These are phyloP conservation scores for Protosalanx chinensis DNA, from an alignment of 2,797 vertebrate genomes.

Conservation along the genomic window DNA sequence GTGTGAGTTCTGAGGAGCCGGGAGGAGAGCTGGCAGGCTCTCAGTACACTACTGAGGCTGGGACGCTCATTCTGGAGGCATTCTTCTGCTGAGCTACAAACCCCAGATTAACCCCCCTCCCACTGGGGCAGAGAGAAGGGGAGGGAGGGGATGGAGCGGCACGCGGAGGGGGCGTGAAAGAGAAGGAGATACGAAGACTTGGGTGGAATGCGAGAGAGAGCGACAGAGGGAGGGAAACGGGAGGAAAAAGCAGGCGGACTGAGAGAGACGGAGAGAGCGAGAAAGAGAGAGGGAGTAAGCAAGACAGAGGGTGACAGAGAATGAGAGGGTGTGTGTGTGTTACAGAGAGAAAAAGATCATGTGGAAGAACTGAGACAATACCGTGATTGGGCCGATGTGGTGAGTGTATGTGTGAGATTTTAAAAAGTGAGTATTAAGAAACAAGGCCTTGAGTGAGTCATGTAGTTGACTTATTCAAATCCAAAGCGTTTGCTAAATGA, in stretches of 20 bases:
- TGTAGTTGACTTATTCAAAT: constrained; percentile 2
- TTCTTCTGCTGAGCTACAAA: constrained; percentile 17
- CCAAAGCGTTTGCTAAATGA: no score
- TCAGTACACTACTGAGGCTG: not conserved
- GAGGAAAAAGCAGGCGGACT: not conserved
- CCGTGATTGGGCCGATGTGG: not conserved
- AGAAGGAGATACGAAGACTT: not conserved
- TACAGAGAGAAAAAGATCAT: not conserved
- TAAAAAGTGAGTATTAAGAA: no score
- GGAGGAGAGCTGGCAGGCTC: no score
- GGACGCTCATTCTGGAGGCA: constrained; percentile 20
- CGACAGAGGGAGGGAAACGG: not conserved
- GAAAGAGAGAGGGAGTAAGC: not conserved
- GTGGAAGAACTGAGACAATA: not conserved
- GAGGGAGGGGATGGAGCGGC: no score
- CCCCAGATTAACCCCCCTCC: constrained; percentile 12
- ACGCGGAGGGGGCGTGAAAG: not conserved
- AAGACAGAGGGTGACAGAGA: not conserved
- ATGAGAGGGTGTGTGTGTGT: not conserved
- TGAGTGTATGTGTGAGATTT: not conserved
- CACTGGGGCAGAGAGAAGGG: no score
- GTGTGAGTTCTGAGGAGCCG: no score
- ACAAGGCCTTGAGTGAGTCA: constrained; percentile 2
- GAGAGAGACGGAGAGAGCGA: no score
- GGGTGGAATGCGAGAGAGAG: not conserved